phyloP scores from a whole-genome alignment of 2,113 vertebrate species.

The Alectura lathami region DNA sequence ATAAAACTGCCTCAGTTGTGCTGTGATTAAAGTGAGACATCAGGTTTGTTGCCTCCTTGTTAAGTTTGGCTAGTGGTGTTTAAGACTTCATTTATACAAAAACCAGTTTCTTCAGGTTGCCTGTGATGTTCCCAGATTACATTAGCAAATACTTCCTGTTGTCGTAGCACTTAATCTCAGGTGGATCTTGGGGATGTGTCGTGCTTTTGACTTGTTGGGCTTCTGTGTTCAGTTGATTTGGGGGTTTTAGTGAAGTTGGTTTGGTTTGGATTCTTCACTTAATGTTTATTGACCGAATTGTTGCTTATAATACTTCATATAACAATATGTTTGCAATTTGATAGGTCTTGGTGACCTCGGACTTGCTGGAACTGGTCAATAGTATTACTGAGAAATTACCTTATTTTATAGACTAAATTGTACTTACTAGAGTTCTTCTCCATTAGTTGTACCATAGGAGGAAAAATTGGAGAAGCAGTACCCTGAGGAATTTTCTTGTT shows the following conservation, averaged over 20 bases:
- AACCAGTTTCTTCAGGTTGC: not conserved
- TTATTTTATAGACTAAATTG: not conserved
- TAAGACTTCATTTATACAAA: not conserved
- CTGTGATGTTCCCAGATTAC: not conserved
- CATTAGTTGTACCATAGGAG: not conserved
- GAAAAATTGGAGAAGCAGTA: not conserved
- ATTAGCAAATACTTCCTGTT: not conserved
- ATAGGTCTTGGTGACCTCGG: not conserved
- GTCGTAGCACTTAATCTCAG: not conserved
- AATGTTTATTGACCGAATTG: not conserved
- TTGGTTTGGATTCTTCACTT: not conserved
- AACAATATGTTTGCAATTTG: not conserved
- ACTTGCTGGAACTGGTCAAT: not conserved
- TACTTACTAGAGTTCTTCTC: not conserved
- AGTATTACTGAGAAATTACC: not conserved
- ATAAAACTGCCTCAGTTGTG: not conserved
- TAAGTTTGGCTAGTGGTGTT: not conserved
- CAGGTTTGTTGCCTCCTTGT: accelerated
- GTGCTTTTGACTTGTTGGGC: not conserved
- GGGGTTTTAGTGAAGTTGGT: not conserved
- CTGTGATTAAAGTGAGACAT: not conserved
- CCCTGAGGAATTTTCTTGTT: not conserved
- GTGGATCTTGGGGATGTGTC: not conserved
- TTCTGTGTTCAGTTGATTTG: accelerated
- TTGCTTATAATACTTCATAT: not conserved